phyloP scores from a whole-genome alignment of 2,113 vertebrate genomes.

The Neogobius melanostomus region DNA sequence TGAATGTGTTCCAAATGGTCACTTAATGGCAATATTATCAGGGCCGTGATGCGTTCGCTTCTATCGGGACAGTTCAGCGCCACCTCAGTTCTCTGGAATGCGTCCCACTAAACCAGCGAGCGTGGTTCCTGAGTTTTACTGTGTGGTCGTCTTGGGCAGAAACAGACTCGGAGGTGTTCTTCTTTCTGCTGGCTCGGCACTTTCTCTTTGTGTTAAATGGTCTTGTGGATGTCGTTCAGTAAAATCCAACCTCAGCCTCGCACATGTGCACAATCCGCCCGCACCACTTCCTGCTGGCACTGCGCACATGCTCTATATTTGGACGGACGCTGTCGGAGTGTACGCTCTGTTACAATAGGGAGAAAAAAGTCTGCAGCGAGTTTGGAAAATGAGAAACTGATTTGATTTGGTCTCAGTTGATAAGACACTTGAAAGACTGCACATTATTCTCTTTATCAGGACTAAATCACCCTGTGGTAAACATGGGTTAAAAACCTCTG shows the following conservation, averaged over 20 bases:
- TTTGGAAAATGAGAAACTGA: too few species aligned
- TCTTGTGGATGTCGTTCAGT: conserved; percentile 59
- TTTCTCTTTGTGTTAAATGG: conserved; percentile 50
- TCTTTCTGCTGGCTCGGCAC: conserved; percentile 39
- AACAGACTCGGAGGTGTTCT: conserved; percentile 30
- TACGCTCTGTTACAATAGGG: conserved; percentile 48
- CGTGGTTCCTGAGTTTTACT: conserved; percentile 35
- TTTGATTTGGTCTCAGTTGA: too few species aligned
- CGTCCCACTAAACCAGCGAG: conserved; percentile 32
- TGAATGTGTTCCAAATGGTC: too few species aligned
- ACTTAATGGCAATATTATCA: conserved; percentile 5
- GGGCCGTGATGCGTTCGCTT: conserved; percentile 39
- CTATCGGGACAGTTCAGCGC: conserved; percentile 30
- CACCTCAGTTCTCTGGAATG: conserved; percentile 39
- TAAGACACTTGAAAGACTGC: too few species aligned
- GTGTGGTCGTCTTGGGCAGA: conserved; percentile 11
- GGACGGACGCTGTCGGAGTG: conserved; percentile 60
- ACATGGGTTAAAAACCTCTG: too few species aligned
- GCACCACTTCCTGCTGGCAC: conserved; percentile 71
- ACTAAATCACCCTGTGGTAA: too few species aligned
- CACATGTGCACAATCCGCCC: conserved; percentile 65
- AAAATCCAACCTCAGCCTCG: conserved; percentile 46
- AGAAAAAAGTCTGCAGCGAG: conserved; percentile 15
- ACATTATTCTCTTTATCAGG: too few species aligned
- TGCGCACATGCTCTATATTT: conserved; percentile 67